phyloP scores from a whole-genome alignment of 2,113 vertebrate genomes.

The Mugil cephalus region DNA sequence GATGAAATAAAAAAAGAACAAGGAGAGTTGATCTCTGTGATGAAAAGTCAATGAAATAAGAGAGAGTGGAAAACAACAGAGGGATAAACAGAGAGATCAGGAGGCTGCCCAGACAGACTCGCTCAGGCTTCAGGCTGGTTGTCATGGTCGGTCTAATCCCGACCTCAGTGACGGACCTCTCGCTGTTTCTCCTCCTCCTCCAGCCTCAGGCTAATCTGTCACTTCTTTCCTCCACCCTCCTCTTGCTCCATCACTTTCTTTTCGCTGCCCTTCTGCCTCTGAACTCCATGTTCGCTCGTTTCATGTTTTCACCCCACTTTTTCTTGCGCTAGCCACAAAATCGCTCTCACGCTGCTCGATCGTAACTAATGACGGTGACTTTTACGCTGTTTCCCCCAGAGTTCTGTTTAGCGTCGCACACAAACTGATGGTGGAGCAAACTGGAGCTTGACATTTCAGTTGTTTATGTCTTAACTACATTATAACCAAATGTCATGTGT shows the following conservation, averaged over 20 bases:
- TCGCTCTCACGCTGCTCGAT: conserved; percentile 3
- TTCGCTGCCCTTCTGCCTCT: conserved; percentile 3
- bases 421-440: neutral
- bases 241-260: conserved; percentile 40
- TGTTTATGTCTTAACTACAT: neutral
- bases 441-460: neutral
- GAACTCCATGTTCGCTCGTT: conserved; percentile 36
- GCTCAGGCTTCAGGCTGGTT: conserved; percentile 26
- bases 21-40: neutral
- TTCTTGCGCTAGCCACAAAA: conserved; percentile 10
- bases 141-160: conserved; percentile 39
- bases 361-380: conserved; percentile 30
- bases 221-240: conserved; percentile 8
- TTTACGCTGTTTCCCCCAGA: neutral
- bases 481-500: too few species aligned
- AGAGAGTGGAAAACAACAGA: neutral
- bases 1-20: neutral
- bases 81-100: conserved; percentile 3
- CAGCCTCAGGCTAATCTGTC: conserved; percentile 52
- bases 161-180: conserved; percentile 56
- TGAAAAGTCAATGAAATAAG: neutral
- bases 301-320: conserved; percentile 10
- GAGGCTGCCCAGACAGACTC: neutral
- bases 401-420: neutral
- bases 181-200: conserved; percentile 33